Percentiles rank a stretch among this genome's conserved stretches.
Evolutionary conservation across 1,140 invertebrate genomes (phyloP).

Genomic region (Vanessa atalanta): DNA sequence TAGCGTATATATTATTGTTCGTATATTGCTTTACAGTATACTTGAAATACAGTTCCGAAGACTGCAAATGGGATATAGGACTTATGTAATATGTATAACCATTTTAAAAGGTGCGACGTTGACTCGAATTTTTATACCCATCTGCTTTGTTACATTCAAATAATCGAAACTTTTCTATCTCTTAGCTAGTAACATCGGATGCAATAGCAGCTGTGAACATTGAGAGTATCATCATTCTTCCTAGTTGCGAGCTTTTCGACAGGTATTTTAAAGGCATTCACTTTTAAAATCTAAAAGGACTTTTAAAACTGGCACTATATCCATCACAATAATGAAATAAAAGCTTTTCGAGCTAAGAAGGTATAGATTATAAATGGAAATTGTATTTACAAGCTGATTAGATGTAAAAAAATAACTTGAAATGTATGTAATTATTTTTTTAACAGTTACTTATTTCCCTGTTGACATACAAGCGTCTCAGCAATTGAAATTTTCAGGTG

Average conservation of each 20-base stretch:
- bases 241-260: slow-evolving; percentile 32
- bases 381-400: no score
- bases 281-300: slow-evolving; percentile 9
- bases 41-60: neutral
- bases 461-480: neutral
- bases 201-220: slow-evolving; percentile 32
- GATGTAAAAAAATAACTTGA: no score
- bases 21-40: neutral
- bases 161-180: slow-evolving; percentile 21
- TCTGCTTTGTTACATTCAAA: slow-evolving; percentile 11
- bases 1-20: neutral
- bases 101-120: no score
- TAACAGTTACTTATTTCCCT: neutral
- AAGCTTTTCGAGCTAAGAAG: neutral
- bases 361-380: neutral
- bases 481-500: slow-evolving; percentile 7
- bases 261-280: slow-evolving; percentile 51
- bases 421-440: neutral
- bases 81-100: no score
- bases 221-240: slow-evolving; percentile 49
- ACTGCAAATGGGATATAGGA: neutral
- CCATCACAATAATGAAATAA: neutral
- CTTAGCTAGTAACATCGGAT: slow-evolving; percentile 22
- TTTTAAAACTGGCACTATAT: neutral
- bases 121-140: neutral